phyloP scores from a whole-genome alignment of 2,797 vertebrate genomes.

The Phalloptychus januarius region DNA sequence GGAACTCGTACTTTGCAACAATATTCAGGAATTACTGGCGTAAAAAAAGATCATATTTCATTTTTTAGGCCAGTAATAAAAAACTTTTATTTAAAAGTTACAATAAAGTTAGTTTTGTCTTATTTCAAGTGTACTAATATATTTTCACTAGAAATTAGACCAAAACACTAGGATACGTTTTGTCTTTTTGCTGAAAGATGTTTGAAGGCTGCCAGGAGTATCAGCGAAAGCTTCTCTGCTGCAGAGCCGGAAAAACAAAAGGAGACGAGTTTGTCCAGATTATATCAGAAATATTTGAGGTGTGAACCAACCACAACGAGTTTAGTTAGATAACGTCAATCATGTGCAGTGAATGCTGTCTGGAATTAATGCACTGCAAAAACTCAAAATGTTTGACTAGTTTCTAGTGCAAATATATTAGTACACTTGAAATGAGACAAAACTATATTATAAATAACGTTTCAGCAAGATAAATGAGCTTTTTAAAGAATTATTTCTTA shows the following conservation, averaged over 20 bases:
- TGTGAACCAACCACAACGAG: not conserved
- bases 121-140: too few species aligned
- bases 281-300: slow-evolving; percentile 12
- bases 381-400: not conserved
- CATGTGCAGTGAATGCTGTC: not conserved
- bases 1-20: too few species aligned
- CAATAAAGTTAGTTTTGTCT: too few species aligned
- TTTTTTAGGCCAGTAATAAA: too few species aligned
- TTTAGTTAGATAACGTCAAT: not conserved
- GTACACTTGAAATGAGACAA: not conserved
- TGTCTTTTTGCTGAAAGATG: not conserved
- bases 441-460: not conserved
- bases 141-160: too few species aligned
- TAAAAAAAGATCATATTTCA: too few species aligned
- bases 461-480: not conserved
- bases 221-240: slow-evolving; percentile 6
- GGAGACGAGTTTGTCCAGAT: slow-evolving; percentile 16
- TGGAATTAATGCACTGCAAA: not conserved
- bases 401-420: not conserved
- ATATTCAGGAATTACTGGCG: too few species aligned
- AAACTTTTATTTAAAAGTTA: too few species aligned
- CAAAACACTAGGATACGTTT: too few species aligned
- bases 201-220: not conserved
- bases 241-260: not conserved
- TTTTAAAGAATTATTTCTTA: not conserved